Conservation (phyloP, 2,113 vertebrate species). For the Elanoides forficatus region DNA sequence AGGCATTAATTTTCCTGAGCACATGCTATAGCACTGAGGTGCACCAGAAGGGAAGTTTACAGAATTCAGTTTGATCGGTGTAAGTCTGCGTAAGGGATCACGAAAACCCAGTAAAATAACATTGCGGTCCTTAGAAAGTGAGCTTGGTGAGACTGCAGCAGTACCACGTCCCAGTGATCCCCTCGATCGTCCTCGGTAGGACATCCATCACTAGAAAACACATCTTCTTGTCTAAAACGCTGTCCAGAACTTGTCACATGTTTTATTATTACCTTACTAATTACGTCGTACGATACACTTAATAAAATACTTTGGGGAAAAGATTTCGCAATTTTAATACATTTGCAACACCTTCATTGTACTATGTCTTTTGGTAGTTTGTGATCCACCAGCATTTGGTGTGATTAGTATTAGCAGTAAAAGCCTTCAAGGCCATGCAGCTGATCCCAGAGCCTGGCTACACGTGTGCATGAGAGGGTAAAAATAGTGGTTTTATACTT, state of each 20-base stretch:
- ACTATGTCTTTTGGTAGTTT: neutral
- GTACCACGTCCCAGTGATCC: neutral
- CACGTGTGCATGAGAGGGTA: neutral
- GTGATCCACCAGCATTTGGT: neutral
- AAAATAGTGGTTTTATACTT: neutral
- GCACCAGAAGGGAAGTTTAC: neutral
- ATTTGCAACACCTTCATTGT: neutral
- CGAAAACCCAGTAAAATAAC: neutral
- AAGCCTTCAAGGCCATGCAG: neutral
- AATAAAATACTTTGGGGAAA: neutral
- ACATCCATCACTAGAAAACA: neutral
- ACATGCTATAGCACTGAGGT: neutral
- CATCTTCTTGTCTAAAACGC: neutral
- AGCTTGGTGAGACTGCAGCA: neutral
- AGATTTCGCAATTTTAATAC: neutral
- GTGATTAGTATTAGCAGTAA: neutral
- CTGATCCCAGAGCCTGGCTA: neutral
- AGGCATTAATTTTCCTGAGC: neutral
- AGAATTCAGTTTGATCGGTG: neutral
- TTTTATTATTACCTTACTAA: neutral
- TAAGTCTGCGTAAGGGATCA: neutral
- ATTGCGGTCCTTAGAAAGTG: neutral
- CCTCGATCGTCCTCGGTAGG: neutral
- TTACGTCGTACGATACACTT: neutral
- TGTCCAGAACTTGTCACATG: neutral